These are phyloP conservation scores for Syngnathus floridae DNA, from an alignment of 2,113 vertebrate species.

Conservation along the genomic window DNA sequence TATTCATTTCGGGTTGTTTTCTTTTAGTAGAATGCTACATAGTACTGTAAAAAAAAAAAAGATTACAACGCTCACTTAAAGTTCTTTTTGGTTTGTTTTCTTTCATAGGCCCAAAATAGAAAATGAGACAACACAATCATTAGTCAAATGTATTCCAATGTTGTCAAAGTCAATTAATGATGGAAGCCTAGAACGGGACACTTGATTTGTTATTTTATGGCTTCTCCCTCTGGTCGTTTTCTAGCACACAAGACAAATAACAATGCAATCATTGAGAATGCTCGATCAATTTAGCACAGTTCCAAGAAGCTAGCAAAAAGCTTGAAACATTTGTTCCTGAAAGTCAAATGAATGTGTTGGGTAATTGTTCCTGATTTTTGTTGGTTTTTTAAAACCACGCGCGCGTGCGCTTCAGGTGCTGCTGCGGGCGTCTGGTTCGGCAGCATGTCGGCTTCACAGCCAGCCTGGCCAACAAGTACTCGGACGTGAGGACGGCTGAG, in stretches of 20 bases:
- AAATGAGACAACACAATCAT: too few relatives aligned
- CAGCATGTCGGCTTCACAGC: constrained; percentile 95
- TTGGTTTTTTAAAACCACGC: background rate
- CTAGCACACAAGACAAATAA: background rate
- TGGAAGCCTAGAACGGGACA: background rate
- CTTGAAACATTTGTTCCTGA: background rate
- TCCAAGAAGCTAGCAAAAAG: background rate
- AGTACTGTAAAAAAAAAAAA: background rate
- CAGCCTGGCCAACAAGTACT: constrained; percentile 92
- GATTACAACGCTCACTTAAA: background rate
- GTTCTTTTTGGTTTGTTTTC: too few relatives aligned
- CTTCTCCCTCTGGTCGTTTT: background rate
- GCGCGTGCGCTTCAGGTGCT: constrained; percentile 73
- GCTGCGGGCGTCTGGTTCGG: constrained; percentile 92
- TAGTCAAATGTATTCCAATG: too few relatives aligned
- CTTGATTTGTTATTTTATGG: background rate
- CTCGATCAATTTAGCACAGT: background rate
- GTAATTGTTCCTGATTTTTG: background rate
- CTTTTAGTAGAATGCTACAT: background rate
- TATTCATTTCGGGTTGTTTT: background rate
- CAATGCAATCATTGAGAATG: background rate
- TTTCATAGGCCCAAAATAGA: background rate
- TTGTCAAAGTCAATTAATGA: too few relatives aligned
- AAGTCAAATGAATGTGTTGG: background rate
- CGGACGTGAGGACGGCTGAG: constrained; percentile 92